A percentile compares a stretch with the other conserved stretches of the same genome.
Conservation (phyloP, 2,888 invertebrate species). For the Andrena haemorrhoa region DNA sequence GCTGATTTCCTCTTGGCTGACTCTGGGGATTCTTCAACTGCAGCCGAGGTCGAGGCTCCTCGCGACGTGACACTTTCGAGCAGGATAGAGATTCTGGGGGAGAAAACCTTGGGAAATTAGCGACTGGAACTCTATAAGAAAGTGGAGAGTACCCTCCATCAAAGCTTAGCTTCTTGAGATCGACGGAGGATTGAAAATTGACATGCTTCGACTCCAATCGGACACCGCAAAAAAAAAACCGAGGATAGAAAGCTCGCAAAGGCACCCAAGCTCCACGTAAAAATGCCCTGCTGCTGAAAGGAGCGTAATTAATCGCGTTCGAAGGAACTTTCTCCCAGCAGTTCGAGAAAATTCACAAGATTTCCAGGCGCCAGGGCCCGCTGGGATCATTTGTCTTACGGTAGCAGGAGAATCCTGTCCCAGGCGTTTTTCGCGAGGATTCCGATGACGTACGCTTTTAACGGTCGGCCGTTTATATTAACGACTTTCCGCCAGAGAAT, state of each 20-base stretch:
- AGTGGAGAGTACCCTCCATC: background rate
- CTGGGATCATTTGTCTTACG: slow-evolving; percentile 35
- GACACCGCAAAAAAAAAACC: background rate
- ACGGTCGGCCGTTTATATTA: slow-evolving; percentile 35
- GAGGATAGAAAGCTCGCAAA: slow-evolving; percentile 8
- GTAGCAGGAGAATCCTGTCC: slow-evolving; percentile 25
- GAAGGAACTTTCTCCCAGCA: slow-evolving; percentile 17
- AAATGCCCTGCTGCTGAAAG: background rate
- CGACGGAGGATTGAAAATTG: background rate
- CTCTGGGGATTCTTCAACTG: background rate
- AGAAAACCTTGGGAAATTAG: too few relatives aligned
- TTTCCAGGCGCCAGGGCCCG: background rate
- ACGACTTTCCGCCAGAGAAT: slow-evolving; percentile 3
- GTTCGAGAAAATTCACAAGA: slow-evolving; percentile 30
- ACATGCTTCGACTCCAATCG: background rate
- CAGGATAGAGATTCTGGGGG: too few relatives aligned
- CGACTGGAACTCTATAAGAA: too few relatives aligned
- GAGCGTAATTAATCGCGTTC: slow-evolving; percentile 37
- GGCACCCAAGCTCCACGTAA: background rate
- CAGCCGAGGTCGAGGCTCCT: too few relatives aligned
- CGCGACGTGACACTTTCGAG: background rate
- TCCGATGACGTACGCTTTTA: slow-evolving; percentile 53
- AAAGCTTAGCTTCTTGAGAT: background rate
- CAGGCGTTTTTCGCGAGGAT: background rate
- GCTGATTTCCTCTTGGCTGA: slow-evolving; percentile 27